Percentiles rank a stretch among this genome's conserved stretches.
Conservation (phyloP, 2,888 invertebrate genomes). For the Ophion ellenae region DNA sequence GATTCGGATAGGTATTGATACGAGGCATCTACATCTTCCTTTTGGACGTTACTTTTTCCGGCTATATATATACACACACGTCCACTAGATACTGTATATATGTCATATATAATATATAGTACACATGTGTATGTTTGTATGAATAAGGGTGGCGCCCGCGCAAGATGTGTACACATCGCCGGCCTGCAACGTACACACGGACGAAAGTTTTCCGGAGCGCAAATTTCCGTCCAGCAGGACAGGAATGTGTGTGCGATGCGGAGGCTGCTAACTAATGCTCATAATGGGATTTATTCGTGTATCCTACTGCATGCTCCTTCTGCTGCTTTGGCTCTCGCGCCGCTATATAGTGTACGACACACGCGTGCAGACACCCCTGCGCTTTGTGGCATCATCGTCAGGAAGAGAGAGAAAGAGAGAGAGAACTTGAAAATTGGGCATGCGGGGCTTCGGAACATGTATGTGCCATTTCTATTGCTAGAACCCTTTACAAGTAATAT, state of each 20-base stretch:
- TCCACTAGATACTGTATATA: too few species aligned
- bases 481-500: too few species aligned
- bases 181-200: background rate
- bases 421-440: too few species aligned
- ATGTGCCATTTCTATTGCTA: too few species aligned
- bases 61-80: too few species aligned
- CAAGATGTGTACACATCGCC: background rate
- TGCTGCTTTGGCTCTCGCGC: background rate
- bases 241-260: background rate
- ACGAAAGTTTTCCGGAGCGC: background rate
- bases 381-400: background rate
- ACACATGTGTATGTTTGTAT: too few species aligned
- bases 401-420: background rate
- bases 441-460: too few species aligned
- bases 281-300: background rate
- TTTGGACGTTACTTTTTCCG: too few species aligned
- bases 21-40: too few species aligned
- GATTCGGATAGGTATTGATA: too few species aligned
- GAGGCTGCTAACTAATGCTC: background rate
- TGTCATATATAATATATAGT: too few species aligned
- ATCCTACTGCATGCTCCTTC: background rate
- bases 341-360: background rate
- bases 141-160: too few species aligned
- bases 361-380: background rate
- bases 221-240: background rate